These are phyloP conservation scores for Drosophila aff. DNA, from an alignment of 1,140 invertebrate genomes.

Conservation along the genomic window DNA sequence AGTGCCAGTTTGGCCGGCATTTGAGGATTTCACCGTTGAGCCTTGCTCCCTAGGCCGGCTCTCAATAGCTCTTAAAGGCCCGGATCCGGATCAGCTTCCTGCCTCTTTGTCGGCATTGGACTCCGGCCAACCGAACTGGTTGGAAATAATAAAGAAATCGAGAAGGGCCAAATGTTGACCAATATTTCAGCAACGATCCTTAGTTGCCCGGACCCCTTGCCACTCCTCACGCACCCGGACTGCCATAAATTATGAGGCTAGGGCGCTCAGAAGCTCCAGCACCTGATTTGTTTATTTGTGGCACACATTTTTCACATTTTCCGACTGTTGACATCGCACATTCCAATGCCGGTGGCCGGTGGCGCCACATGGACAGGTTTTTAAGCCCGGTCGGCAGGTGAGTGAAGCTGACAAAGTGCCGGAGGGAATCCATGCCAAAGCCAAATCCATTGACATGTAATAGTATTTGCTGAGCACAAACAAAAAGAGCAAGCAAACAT, in stretches of 20 bases:
- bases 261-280: conserved; percentile 22
- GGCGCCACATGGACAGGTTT: conserved; percentile 32
- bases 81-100: conserved; percentile 31
- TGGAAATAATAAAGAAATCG: conserved; percentile 64
- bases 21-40: conserved; percentile 45
- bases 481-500: conserved; percentile 30
- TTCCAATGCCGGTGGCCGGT: conserved; percentile 12
- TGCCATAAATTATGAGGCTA: conserved; percentile 64
- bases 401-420: conserved; percentile 37
- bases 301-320: conserved; percentile 64
- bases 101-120: conserved; percentile 17
- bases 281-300: conserved; percentile 78
- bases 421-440: conserved; percentile 5
- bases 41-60: conserved; percentile 34
- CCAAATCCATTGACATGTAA: conserved; percentile 25
- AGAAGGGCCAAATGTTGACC: conserved; percentile 63
- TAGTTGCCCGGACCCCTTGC: conserved; percentile 9
- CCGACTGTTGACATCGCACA: conserved; percentile 47
- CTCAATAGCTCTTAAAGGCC: conserved; percentile 15
- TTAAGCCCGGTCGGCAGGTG: conserved; percentile 1
- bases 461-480: conserved; percentile 34
- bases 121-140: conserved; percentile 32
- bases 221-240: conserved; percentile 33
- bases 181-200: conserved; percentile 68
- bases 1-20: conserved; percentile 18